Base-by-base conservation (phyloP, 2,113 vertebrate genomes). In the Carlito syrichta region DNA sequence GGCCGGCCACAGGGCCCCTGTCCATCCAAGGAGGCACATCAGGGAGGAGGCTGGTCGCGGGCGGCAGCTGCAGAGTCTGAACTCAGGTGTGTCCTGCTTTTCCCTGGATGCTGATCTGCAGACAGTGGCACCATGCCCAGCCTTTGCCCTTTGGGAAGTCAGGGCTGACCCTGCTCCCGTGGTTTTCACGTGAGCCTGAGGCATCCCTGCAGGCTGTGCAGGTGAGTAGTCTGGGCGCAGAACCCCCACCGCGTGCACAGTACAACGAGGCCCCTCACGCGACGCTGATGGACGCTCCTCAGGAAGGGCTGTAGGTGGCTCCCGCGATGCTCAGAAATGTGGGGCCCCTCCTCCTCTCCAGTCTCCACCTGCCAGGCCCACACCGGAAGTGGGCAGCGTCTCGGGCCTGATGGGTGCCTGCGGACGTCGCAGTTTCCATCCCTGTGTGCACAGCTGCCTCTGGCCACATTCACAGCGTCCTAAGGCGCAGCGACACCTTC, bases 401-500 rank as follows among this genome's bases (percentile, higher is more conserved):
- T 48, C 0, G 0, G 69, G 62, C 74, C 48, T 23, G 27, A 19
- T 1, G 8, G 71, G 52, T 1, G 1, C 1, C 0, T 5, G 12
- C 1, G 20, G 82, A 8, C 8, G 0, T 56, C 56, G 17, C 1
- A 0, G 69, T 38, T 74, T 13, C 38, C 10, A 32, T 32, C 71
- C 2, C 5, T 68, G 0, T 0, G 4, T 22, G 12, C 25, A 17
- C 56, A 48, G 69, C 78, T 40, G 77, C 71, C 62, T 62, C 62
- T 10, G 89, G 52, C 38, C 5, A 22, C 10, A 1, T 19, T 1
- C 3, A 19, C 54, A 9, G 83, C 4, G 0, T 79, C 63, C 90
- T 86, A 85, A 63, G 38, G 84, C 89, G 85, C n/a, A 54, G 3
- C 35, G 83, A 73, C 13, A 43, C 35, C 48, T 84, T 78, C 69